phyloP scores from a whole-genome alignment of 1,140 invertebrate genomes.

The Bradynema listronoti region DNA sequence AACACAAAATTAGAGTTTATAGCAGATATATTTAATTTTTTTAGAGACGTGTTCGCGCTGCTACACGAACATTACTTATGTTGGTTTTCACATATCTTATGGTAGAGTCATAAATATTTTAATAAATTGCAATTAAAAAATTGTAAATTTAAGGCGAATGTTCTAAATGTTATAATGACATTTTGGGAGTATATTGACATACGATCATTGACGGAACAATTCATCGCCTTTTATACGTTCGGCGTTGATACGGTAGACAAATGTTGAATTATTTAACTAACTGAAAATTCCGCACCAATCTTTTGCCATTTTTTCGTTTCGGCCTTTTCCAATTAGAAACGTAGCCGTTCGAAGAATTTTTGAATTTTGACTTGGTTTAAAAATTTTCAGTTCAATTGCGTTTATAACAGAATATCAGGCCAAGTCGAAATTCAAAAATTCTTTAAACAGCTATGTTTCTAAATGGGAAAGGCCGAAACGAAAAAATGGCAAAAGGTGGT shows the following conservation, averaged over 20 bases:
- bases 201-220: constrained; percentile 25
- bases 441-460: too few species aligned
- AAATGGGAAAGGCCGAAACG: too few species aligned
- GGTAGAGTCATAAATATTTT: background rate
- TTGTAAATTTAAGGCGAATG: constrained; percentile 25
- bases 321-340: too few species aligned
- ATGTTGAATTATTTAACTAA: background rate
- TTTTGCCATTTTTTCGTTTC: too few species aligned
- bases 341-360: too few species aligned
- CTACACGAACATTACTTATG: constrained; percentile 45
- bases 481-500: too few species aligned
- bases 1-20: too few species aligned
- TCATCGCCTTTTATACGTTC: constrained; percentile 47
- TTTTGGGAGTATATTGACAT: constrained; percentile 54
- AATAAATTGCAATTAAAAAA: background rate
- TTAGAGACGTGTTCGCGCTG: constrained; percentile 43
- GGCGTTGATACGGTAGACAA: constrained; percentile 42
- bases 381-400: too few species aligned
- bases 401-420: too few species aligned
- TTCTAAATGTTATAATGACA: constrained; percentile 49
- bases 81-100: constrained; percentile 47
- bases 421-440: too few species aligned
- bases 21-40: constrained; percentile 3
- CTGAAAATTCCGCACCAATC: background rate
- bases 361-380: too few species aligned